These are phyloP conservation scores for Drosophila merina DNA, from an alignment of 2,888 invertebrate species.

Conservation along the genomic window DNA sequence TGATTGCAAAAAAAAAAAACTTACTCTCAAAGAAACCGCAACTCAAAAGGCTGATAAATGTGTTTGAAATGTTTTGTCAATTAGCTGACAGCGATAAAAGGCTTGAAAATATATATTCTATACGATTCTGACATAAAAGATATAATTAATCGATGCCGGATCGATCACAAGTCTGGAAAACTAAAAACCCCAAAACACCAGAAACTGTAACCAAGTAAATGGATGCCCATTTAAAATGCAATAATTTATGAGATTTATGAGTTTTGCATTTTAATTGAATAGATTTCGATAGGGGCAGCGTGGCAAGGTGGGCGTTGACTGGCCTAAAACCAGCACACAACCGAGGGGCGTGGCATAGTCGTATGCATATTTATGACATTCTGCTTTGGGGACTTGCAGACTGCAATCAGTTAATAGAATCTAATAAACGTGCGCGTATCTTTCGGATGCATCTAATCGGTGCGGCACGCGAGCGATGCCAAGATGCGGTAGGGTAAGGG, in stretches of 20 bases:
- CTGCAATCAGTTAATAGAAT: constrained; percentile 78
- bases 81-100: constrained; percentile 23
- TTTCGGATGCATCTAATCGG: constrained; percentile 72
- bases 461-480: constrained; percentile 52
- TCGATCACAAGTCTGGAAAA: constrained; percentile 29
- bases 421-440: constrained; percentile 77
- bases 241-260: constrained; percentile 67
- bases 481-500: constrained; percentile 9
- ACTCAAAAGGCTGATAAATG: background rate
- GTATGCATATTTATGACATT: constrained; percentile 36
- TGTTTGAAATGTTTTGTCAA: constrained; percentile 10
- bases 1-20: too few species aligned
- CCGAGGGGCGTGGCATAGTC: constrained; percentile 48
- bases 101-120: constrained; percentile 2
- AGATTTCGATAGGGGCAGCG: constrained; percentile 60
- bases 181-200: background rate
- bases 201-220: constrained; percentile 14
- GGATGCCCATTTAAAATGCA: constrained; percentile 60
- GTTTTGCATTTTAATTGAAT: constrained; percentile 67
- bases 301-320: constrained; percentile 15
- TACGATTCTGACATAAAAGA: constrained; percentile 27
- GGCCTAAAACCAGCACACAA: constrained; percentile 20
- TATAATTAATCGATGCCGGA: constrained; percentile 31
- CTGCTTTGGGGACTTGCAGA: constrained; percentile 11
- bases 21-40: background rate